phyloP scores from a whole-genome alignment of 2,113 vertebrate genomes.

The Ctenodactylus gundi region DNA sequence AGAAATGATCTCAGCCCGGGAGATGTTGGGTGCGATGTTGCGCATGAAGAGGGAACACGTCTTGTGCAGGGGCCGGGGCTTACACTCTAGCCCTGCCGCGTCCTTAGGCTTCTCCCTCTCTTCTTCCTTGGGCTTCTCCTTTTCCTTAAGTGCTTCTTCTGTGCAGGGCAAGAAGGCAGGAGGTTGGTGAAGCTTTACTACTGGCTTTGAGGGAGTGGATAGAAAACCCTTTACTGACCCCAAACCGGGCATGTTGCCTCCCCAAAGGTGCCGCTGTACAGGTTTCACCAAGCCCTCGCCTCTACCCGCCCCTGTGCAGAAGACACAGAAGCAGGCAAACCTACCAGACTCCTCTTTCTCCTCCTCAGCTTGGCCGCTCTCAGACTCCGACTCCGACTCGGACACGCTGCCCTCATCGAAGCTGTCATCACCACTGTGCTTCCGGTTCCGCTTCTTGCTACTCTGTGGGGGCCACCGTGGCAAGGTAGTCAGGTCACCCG shows the following conservation, averaged over 20 bases:
- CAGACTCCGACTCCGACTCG: constrained; percentile 89
- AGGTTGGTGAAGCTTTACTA: background rate
- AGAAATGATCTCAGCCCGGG: constrained; percentile 92
- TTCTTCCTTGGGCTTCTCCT: constrained; percentile 79
- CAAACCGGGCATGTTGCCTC: background rate
- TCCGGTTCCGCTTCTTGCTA: constrained; percentile 89
- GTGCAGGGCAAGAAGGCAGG: constrained; percentile 19
- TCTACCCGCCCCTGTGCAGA: background rate
- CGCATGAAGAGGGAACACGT: constrained; percentile 95
- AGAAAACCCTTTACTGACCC: background rate
- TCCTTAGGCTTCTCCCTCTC: constrained; percentile 88
- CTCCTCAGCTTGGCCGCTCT: constrained; percentile 86
- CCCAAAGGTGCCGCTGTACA: no score
- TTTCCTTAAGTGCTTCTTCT: constrained; percentile 73
- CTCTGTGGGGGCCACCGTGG: constrained; percentile 68
- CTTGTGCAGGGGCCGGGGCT: constrained; percentile 91
- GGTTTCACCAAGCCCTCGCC: background rate
- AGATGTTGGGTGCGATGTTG: constrained; percentile 93
- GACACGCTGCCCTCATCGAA: constrained; percentile 91
- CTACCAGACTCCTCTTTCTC: constrained; percentile 78
- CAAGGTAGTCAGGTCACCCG: background rate
- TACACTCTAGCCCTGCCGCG: constrained; percentile 87
- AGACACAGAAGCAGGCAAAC: background rate
- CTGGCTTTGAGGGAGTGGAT: background rate
- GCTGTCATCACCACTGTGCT: constrained; percentile 88